phyloP scores from a whole-genome alignment of 2,113 vertebrate species.

The Pterophyllum scalare region DNA sequence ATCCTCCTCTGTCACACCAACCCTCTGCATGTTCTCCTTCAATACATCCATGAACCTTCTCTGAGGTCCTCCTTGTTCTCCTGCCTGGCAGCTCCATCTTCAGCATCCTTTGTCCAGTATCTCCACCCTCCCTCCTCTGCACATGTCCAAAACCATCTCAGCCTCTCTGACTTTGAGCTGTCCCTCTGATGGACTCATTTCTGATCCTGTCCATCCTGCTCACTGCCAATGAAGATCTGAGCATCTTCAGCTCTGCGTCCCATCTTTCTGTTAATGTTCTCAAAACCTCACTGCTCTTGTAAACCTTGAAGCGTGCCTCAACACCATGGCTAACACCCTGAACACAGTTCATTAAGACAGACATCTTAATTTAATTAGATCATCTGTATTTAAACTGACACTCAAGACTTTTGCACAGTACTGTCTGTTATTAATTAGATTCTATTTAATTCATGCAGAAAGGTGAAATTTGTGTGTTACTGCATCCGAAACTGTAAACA shows the following conservation, averaged over 20 bases:
- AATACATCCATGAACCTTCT: neutral
- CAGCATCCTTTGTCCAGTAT: neutral
- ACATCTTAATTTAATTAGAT: too few species aligned
- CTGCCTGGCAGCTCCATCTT: neutral
- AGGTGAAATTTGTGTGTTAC: neutral
- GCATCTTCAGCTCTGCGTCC: neutral
- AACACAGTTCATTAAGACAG: too few species aligned
- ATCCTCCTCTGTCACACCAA: neutral
- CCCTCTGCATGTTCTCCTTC: neutral
- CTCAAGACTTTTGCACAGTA: too few species aligned
- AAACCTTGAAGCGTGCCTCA: too few species aligned
- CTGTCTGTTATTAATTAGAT: neutral
- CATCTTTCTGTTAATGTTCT: too few species aligned
- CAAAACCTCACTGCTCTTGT: too few species aligned
- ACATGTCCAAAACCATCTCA: neutral
- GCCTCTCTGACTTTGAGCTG: neutral
- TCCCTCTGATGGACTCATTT: neutral
- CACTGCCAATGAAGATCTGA: neutral
- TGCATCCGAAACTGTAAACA: neutral
- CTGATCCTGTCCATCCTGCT: neutral
- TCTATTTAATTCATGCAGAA: neutral
- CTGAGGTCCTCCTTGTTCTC: neutral
- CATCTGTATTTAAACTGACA: too few species aligned
- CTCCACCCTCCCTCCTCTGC: fast-evolving
- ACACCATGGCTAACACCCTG: too few species aligned